A percentile compares a stretch with the other conserved stretches of the same genome.
Conservation (phyloP, 2,888 invertebrate genomes). For the Ypsolopha scabrella region DNA sequence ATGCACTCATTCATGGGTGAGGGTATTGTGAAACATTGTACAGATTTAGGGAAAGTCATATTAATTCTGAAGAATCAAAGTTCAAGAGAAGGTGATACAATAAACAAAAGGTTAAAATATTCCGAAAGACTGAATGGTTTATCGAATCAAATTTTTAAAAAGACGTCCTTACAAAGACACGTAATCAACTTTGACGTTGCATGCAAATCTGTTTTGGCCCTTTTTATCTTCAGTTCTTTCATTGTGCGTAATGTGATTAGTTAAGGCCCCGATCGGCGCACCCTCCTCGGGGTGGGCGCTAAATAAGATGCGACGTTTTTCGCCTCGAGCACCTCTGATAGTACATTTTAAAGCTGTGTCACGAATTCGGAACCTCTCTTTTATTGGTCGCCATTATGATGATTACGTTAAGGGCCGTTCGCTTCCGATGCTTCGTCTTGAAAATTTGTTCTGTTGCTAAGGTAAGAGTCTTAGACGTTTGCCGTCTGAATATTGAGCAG, state of each 20-base stretch:
- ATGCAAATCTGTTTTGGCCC: slow-evolving; percentile 62
- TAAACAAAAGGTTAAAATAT: slow-evolving; percentile 3
- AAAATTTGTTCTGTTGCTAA: slow-evolving; percentile 66
- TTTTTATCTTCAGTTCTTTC: slow-evolving; percentile 56
- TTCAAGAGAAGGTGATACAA: slow-evolving; percentile 6
- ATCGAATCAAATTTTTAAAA: slow-evolving; percentile 28
- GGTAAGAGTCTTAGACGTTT: slow-evolving; percentile 35
- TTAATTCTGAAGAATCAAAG: too few relatives aligned
- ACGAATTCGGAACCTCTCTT: slow-evolving; percentile 63
- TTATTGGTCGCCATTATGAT: slow-evolving; percentile 68
- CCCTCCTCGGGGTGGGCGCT: slow-evolving; percentile 51
- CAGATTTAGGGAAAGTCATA: too few relatives aligned
- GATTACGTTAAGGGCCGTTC: slow-evolving; percentile 63
- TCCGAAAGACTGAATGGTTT: slow-evolving; percentile 19
- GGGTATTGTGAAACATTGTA: too few relatives aligned
- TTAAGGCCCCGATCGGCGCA: slow-evolving; percentile 30
- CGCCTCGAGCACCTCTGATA: slow-evolving; percentile 65
- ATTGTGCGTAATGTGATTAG: slow-evolving; percentile 64
- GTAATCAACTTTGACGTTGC: slow-evolving; percentile 58
- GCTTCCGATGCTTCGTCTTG: slow-evolving; percentile 62
- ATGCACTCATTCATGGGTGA: background rate
- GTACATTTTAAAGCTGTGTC: slow-evolving; percentile 65
- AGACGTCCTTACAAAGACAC: slow-evolving; percentile 22
- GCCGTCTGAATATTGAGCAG: slow-evolving; percentile 63
- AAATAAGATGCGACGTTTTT: slow-evolving; percentile 68